Percentiles rank a stretch among this genome's conserved stretches.
phyloP scores from a whole-genome alignment of 2,888 invertebrate species.

The Glaucopsyche alexis region DNA sequence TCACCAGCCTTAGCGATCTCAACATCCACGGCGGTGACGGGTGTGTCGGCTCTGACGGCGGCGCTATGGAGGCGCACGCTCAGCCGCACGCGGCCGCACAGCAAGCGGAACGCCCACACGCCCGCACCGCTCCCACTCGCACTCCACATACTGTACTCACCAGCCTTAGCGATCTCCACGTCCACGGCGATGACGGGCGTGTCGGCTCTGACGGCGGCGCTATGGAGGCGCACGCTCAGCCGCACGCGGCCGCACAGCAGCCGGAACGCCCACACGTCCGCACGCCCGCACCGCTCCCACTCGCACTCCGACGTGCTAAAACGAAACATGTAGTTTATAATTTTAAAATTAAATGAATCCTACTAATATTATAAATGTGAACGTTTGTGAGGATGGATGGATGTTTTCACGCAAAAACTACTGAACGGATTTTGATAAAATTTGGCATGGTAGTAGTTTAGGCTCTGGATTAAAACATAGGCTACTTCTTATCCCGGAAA shows the following conservation, averaged over 20 bases:
- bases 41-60: conserved; percentile 54
- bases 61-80: conserved; percentile 47
- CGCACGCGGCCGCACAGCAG: conserved; percentile 57
- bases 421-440: too few relatives aligned
- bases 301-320: conserved; percentile 58
- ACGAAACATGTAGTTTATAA: background rate
- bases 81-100: conserved; percentile 56
- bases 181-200: conserved; percentile 47
- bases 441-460: too few relatives aligned
- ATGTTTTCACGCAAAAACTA: too few relatives aligned
- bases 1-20: conserved; percentile 48
- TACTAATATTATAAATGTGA: too few relatives aligned
- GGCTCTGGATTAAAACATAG: too few relatives aligned
- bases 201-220: conserved; percentile 52
- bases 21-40: conserved; percentile 45
- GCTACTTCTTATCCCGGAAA: too few relatives aligned
- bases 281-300: conserved; percentile 53
- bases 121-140: conserved; percentile 58
- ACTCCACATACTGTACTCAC: conserved; percentile 51
- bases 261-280: conserved; percentile 59
- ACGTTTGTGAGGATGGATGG: too few relatives aligned
- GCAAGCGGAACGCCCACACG: conserved; percentile 51
- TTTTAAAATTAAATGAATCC: background rate
- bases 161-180: conserved; percentile 47
- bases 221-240: conserved; percentile 48